Base-by-base conservation (phyloP, 2,888 invertebrate species). In the Dynastes maya region DNA sequence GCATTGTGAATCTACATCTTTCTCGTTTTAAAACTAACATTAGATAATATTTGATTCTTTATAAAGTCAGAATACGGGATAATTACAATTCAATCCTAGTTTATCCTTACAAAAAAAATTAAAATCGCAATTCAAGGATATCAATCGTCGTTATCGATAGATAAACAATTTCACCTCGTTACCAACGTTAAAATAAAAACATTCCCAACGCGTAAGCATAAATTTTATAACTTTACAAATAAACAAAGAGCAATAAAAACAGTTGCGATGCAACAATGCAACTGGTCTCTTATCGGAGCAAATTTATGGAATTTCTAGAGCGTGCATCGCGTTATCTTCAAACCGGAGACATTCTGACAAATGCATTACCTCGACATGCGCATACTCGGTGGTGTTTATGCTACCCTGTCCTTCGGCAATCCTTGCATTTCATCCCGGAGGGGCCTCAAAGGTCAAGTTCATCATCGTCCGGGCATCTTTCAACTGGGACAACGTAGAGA, bases 351-450 rank as follows among this genome's bases (percentile, higher is more conserved):
- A 16, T 55, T 55, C 53, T 55, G 53, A 55, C 53, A 55, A 13
- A 16, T n/a, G 16, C n/a, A 16, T 55, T 2, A n/a, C 3, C 1
- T 16, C 53, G 16, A 13, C 53, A 13, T 55, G 53, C 53, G n/a
- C 13, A 55, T 29, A 61, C 61, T 27, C 29, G 61, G 61, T 29
- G 61, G 61, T 61, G 77, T 79, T 83, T 79, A 82, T 86, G 85
- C 79, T 83, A 82, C 81, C 86, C 86, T 86, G 85, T 80, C 81
- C 80, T 80, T 80, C 82, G 83, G 85, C 84, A 84, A 86, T 85
- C 85, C 84, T 85, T 83, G 80, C 84, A 83, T 85, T 86, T 85
- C 83, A 86, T 86, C 86, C 86, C 85, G 86, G 82, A 83, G 85
- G 85, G 85, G 85, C 86, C 86, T 84, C 85, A 80, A 68, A 79